Conservation (phyloP, 1,140 invertebrate genomes). For the Lineus longissimus region DNA sequence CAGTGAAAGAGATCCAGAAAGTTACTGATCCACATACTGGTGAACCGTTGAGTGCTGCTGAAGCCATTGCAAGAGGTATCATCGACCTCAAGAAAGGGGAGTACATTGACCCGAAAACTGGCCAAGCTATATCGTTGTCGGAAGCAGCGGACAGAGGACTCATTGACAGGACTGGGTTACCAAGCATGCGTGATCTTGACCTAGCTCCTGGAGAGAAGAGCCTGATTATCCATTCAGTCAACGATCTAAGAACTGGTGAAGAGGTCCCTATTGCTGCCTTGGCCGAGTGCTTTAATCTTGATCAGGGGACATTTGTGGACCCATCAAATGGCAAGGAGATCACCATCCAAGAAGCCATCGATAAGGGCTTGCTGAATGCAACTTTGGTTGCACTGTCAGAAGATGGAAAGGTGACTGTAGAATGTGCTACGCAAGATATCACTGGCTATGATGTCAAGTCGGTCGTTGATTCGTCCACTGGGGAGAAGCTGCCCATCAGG, state of each 20-base stretch:
- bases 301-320: conserved; percentile 4
- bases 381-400: conserved; percentile 63
- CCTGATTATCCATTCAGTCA: conserved; percentile 66
- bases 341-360: conserved; percentile 72
- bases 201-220: conserved; percentile 63
- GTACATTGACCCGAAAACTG: conserved; percentile 67
- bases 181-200: conserved; percentile 50
- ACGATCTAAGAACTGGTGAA: conserved; percentile 56
- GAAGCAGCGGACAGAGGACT: conserved; percentile 76
- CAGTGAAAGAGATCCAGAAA: conserved; percentile 62
- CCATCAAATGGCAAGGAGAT: conserved; percentile 58
- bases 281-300: background rate
- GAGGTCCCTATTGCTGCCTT: too few relatives aligned
- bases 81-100: conserved; percentile 56
- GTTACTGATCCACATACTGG: conserved; percentile 77
- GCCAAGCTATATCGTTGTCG: conserved; percentile 67
- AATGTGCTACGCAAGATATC: background rate
- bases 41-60: conserved; percentile 65
- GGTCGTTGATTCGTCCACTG: conserved; percentile 81
- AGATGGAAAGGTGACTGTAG: too few relatives aligned
- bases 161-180: conserved; percentile 51
- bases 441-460: background rate
- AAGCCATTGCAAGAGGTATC: conserved; percentile 71
- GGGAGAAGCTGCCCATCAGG: conserved; percentile 74
- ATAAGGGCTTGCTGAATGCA: conserved; percentile 71